A percentile compares a stretch with the other conserved stretches of the same genome.
Evolutionary conservation across 2,797 vertebrate genomes (phyloP).

Genomic region (Coilia nasus): DNA sequence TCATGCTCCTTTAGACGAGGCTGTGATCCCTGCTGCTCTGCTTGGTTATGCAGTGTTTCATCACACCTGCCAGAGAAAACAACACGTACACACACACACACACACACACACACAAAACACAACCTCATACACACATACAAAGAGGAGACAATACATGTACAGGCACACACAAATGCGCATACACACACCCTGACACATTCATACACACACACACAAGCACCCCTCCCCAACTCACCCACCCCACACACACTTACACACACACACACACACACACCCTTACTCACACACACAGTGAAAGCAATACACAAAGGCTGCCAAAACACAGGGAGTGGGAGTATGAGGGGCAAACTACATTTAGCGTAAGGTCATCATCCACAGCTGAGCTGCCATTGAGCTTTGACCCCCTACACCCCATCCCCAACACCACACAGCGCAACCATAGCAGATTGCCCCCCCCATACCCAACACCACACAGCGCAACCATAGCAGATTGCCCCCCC

Average conservation of each 20-base stretch:
- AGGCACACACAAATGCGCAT: not conserved
- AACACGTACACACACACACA: conserved; percentile 10
- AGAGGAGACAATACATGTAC: not conserved
- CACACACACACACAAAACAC: not conserved
- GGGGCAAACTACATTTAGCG: not conserved
- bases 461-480: not conserved
- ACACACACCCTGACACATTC: not conserved
- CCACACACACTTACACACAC: too few species aligned
- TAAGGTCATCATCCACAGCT: not conserved
- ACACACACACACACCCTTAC: too few species aligned
- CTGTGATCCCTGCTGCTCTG: not conserved
- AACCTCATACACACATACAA: not conserved
- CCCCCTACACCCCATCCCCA: not conserved
- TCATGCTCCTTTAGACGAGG: not conserved
- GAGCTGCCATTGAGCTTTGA: not conserved
- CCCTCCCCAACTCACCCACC: not conserved
- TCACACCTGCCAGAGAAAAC: not conserved
- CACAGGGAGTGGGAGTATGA: not conserved
- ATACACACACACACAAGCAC: not conserved
- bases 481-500: not conserved
- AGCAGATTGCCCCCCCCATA: not conserved
- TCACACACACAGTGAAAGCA: not conserved
- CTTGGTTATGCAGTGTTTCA: conserved; percentile 9
- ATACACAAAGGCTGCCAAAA: not conserved
- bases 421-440: not conserved